Conservation (phyloP, 1,140 invertebrate species). For the Berghia stephanieae region DNA sequence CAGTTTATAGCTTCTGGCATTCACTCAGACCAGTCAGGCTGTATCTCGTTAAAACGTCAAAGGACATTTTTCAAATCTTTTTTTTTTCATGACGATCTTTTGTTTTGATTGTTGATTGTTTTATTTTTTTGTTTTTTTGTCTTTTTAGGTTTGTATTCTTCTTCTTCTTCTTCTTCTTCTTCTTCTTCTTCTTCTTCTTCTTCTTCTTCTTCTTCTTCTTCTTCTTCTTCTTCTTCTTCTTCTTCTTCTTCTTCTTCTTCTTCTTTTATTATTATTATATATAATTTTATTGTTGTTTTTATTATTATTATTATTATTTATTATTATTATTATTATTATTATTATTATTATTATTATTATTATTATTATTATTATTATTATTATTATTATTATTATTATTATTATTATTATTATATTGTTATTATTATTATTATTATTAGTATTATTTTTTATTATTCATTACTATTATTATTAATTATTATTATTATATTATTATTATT, state of each 20-base stretch:
- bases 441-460: no score
- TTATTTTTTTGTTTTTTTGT: conserved; percentile 4
- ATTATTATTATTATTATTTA: background rate
- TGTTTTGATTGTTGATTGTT: background rate
- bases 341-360: no score
- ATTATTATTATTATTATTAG: no score
- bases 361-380: no score
- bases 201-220: background rate
- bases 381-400: no score
- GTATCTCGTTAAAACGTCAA: no score
- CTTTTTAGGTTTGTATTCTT: background rate
- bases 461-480: background rate
- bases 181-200: background rate
- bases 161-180: conserved; percentile 18
- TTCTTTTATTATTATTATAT: background rate
- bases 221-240: background rate
- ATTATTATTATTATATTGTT: background rate
- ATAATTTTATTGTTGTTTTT: background rate
- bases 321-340: background rate
- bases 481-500: background rate
- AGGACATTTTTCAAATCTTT: no score
- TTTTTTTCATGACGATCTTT: background rate
- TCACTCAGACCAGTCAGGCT: no score
- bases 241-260: background rate
- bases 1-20: no score